Evolutionary conservation across 1,140 invertebrate genomes (phyloP).

Genomic region (Drosophila setifemur): DNA sequence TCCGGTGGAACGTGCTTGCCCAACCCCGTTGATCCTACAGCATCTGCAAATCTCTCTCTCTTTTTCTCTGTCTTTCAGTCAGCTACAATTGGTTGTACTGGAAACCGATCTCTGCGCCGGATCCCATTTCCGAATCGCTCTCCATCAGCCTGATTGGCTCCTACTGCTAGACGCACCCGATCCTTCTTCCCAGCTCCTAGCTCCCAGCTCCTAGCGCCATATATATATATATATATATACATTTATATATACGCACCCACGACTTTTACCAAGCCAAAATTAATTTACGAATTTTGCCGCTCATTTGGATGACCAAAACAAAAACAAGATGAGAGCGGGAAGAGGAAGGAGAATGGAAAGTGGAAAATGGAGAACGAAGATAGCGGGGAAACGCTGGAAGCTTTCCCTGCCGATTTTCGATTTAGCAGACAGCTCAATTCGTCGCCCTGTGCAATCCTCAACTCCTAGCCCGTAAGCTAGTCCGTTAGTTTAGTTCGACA

Average conservation of each 20-base stretch:
- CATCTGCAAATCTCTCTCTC: background rate
- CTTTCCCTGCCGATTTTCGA: background rate
- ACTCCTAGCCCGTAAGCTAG: constrained; percentile 17
- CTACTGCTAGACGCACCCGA: constrained; percentile 84
- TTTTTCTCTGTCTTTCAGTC: constrained; percentile 83
- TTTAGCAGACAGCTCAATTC: constrained; percentile 13
- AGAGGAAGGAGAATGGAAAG: background rate
- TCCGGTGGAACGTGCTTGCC: no score
- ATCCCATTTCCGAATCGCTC: constrained; percentile 83
- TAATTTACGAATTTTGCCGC: constrained; percentile 29
- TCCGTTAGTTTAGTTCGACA: constrained; percentile 33
- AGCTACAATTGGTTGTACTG: constrained; percentile 92
- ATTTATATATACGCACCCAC: background rate
- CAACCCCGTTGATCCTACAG: no score
- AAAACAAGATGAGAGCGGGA: background rate
- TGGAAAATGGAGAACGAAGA: no score
- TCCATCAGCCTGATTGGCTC: constrained; percentile 88
- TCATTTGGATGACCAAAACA: constrained; percentile 1
- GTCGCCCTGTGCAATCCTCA: constrained; percentile 35
- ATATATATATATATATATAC: background rate
- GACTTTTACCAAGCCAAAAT: constrained; percentile 30
- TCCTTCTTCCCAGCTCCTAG: constrained; percentile 5
- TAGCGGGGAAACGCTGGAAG: no score
- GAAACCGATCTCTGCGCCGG: constrained; percentile 87
- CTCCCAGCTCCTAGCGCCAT: constrained; percentile 29